Percentiles rank a stretch among this genome's conserved stretches.
These are phyloP conservation scores for Pseudomyrmex concolor DNA, from an alignment of 1,140 invertebrate species.

Conservation along the genomic window DNA sequence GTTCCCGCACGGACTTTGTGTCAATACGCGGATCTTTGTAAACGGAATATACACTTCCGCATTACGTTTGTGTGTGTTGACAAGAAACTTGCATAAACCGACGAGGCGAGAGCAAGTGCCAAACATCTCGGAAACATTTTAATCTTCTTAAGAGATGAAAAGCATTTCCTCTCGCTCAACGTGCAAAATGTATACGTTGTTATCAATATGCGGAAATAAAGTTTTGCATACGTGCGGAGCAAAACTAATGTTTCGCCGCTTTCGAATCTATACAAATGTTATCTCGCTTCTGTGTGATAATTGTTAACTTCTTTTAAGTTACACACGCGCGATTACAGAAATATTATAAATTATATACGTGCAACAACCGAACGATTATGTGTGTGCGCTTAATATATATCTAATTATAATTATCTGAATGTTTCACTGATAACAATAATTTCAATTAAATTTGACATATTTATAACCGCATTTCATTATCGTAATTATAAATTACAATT, in stretches of 20 bases:
- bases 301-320: too few species aligned
- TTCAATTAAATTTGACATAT: conserved; percentile 16
- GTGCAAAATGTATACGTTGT: conserved; percentile 5
- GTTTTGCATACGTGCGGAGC: too few species aligned
- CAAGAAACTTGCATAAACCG: conserved; percentile 65
- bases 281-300: too few species aligned
- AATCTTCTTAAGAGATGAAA: conserved; percentile 60
- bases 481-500: conserved; percentile 19
- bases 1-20: neutral
- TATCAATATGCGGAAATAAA: neutral
- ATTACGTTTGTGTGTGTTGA: conserved; percentile 59
- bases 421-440: neutral
- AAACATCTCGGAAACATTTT: conserved; percentile 68
- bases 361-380: neutral
- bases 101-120: conserved; percentile 35
- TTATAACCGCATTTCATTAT: conserved; percentile 24
- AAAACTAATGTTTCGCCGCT: neutral
- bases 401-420: conserved; percentile 36
- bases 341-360: neutral
- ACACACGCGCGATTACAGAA: too few species aligned
- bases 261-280: neutral
- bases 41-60: neutral
- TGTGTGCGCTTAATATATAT: neutral
- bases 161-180: conserved; percentile 30
- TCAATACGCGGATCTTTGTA: conserved; percentile 21